A percentile compares a stretch with the other conserved stretches of the same genome.
phyloP scores from a whole-genome alignment of 2,888 invertebrate genomes.

The Sphaerophoria rueppellii region DNA sequence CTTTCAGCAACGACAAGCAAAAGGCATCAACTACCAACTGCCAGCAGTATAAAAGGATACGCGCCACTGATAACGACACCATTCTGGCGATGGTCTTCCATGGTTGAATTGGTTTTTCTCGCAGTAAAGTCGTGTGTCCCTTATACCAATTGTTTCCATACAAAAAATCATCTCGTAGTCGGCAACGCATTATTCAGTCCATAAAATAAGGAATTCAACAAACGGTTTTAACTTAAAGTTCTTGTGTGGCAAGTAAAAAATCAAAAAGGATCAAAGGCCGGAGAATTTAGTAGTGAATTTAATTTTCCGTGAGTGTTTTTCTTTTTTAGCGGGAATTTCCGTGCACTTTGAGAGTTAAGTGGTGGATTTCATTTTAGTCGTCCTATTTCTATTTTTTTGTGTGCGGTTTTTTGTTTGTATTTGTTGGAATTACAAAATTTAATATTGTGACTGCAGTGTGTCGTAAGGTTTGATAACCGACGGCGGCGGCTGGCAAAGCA shows the following conservation, averaged over 20 bases:
- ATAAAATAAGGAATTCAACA: constrained; percentile 24
- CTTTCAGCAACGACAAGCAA: constrained; percentile 48
- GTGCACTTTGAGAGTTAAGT: constrained; percentile 20
- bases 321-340: background rate
- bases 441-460: background rate
- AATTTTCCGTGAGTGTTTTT: constrained; percentile 1
- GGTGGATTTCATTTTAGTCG: constrained; percentile 6
- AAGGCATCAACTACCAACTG: constrained; percentile 44
- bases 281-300: background rate
- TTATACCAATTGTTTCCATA: constrained; percentile 37
- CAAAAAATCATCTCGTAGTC: constrained; percentile 5
- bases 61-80: constrained; percentile 79
- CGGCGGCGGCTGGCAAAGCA: background rate
- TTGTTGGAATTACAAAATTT: no score
- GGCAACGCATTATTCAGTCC: constrained; percentile 24
- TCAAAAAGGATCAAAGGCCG: constrained; percentile 15
- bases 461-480: background rate
- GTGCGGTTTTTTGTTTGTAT: background rate
- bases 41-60: constrained; percentile 80
- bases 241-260: background rate
- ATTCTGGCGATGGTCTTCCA: constrained; percentile 78
- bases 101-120: constrained; percentile 65
- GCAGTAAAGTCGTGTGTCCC: constrained; percentile 7
- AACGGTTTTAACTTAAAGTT: background rate
- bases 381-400: constrained; percentile 30